Conservation (phyloP, 2,888 invertebrate genomes). For the Oxytorus armatus region DNA sequence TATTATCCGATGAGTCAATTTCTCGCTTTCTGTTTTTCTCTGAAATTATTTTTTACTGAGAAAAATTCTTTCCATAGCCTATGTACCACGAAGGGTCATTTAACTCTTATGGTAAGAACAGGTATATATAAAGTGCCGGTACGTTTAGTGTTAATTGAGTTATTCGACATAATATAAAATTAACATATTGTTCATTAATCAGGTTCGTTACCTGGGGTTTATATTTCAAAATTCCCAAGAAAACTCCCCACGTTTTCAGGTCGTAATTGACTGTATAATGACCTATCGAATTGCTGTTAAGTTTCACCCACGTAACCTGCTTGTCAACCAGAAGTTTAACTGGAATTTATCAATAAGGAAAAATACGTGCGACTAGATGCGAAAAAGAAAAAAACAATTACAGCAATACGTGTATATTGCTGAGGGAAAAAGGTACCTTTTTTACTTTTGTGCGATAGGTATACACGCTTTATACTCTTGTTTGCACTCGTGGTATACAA, state of each 20-base stretch:
- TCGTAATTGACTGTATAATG: conserved; percentile 72
- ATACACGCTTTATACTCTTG: conserved; percentile 26
- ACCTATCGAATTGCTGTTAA: conserved; percentile 71
- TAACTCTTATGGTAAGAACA: too few species aligned
- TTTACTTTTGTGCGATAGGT: neutral
- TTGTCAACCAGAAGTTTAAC: conserved; percentile 61
- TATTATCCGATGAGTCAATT: too few species aligned
- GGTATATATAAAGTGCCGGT: too few species aligned
- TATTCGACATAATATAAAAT: neutral
- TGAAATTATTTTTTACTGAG: too few species aligned
- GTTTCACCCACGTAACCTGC: conserved; percentile 69
- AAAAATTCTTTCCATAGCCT: too few species aligned
- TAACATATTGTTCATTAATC: neutral
- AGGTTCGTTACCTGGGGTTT: conserved; percentile 53
- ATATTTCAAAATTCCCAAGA: conserved; percentile 54
- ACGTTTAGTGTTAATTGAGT: too few species aligned
- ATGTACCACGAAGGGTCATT: too few species aligned
- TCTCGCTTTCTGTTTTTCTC: too few species aligned
- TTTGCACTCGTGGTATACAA: conserved; percentile 36
- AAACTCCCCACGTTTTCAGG: conserved; percentile 62
- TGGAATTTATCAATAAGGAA: conserved; percentile 45
- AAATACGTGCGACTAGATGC: neutral
- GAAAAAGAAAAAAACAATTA: neutral
- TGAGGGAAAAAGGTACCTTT: conserved; percentile 11
- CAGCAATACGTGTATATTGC: too few species aligned